phyloP scores from a whole-genome alignment of 2,113 vertebrate species.

The Hypomesus transpacificus region DNA sequence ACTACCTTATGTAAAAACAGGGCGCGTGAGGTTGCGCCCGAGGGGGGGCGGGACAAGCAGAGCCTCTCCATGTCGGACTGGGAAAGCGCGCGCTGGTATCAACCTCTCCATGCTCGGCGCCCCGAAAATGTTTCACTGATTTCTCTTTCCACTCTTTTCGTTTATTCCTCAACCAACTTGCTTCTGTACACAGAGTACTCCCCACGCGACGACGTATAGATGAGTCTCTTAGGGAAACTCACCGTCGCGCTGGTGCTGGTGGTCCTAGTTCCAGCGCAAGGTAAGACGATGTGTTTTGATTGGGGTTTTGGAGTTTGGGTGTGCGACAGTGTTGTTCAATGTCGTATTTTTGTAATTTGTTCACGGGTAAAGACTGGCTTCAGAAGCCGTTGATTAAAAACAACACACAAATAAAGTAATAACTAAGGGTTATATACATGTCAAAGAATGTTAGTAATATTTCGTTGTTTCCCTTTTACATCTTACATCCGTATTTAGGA shows the following conservation, averaged over 20 bases:
- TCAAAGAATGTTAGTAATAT: too few relatives aligned
- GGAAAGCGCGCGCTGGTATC: constrained; percentile 47
- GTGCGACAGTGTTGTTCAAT: too few relatives aligned
- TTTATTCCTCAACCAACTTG: background rate
- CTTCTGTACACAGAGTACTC: constrained; percentile 9
- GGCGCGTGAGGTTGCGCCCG: constrained; percentile 10
- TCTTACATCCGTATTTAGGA: too few relatives aligned
- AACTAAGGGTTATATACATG: too few relatives aligned
- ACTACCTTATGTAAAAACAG: background rate
- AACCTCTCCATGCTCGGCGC: constrained; percentile 46
- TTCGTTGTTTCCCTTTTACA: too few relatives aligned
- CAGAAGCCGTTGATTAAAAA: too few relatives aligned
- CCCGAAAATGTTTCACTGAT: constrained; percentile 29
- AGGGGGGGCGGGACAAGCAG: constrained; percentile 39
- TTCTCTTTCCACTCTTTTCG: background rate
- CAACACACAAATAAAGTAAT: background rate
- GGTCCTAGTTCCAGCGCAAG: constrained; percentile 59
- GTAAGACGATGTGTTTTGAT: constrained; percentile 53
- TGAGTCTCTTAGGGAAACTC: constrained; percentile 60
- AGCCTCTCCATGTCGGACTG: constrained; percentile 51
- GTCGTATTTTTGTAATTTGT: too few relatives aligned
- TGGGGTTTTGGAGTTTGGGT: background rate
- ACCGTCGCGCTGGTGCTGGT: constrained; percentile 51
- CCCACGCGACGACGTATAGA: constrained; percentile 44
- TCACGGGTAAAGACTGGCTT: too few relatives aligned